Base-by-base conservation (phyloP, 2,888 invertebrate species). In the Drosophila quinaria region DNA sequence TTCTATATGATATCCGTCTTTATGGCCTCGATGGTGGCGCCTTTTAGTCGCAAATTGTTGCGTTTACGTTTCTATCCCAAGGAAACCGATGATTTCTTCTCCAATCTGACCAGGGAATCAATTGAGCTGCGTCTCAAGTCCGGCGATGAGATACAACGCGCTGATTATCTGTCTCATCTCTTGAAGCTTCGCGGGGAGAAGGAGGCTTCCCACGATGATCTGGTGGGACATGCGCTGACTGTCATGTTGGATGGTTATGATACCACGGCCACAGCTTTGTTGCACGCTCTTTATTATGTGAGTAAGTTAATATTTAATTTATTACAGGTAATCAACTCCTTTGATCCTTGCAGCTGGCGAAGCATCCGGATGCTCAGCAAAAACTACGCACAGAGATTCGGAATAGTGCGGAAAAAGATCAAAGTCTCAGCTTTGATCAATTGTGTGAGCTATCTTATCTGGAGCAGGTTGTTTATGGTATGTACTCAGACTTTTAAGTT, bases 31-130 rank as follows among this genome's bases (percentile, higher is more conserved):
- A 64, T 74, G 1, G 49, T 87, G 19, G 78, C 86, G 2, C 91
- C 91, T 0, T 60, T 80, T 3, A 4, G 85, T 9, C 79, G 81
- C 0, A 64, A 78, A 19, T 17, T 92, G 4, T 63, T 74, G 4
- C 78, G 81, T 0, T 50, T 76, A 17, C 86, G 87, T 1, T 80
- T 91, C 37, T 85, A 79, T 62, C 77, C 87, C 13, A 94, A 92
- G 0, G 95, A 94, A 4, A 98, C 98, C 89, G 97, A 91, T 19
- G 64, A 74, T 0, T 92, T 91, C 71, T 92, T 92, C 37, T 83
- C 81, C 0, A 67, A 82, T 17, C 62, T 92, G 1, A 89, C 89
- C 22, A 70, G 65, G 11, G 79, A 91, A 13, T 89, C 92, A 0
- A 71, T 90, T 5, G 70, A 81, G 6, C n/a, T 90, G 55, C 84